Evolutionary conservation across 2,888 invertebrate genomes (phyloP), one percentile per base, ranked within the genome.

Genomic region (Drosophila anomalata): DNA sequence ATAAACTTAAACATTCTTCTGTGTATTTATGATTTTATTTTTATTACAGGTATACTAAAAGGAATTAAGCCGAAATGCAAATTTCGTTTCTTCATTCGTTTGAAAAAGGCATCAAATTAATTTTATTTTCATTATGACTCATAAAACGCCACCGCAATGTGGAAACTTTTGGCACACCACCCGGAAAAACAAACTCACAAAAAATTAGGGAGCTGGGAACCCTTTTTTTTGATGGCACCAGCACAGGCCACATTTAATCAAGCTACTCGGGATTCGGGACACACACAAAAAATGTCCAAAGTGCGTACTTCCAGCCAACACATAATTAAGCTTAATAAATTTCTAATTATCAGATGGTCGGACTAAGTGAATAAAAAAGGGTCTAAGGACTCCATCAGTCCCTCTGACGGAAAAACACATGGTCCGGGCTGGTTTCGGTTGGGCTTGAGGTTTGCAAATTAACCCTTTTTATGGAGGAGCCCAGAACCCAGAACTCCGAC

Each of bases 281-380:
- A 24, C 59, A 58, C 33, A 58, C 44, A 42, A 58, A 61, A 78
- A 76, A 68, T 75, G 87, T 74, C 76, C 81, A 60, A 69, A 87
- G 82, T 82, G 88, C 75, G 88, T 88, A 79, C 87, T 88, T 84
- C 65, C 63, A 72, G 76, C 60, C 75, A 86, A 86, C 90, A 89
- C 88, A 84, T 89, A 88, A 88, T 88, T 81, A 88, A 77, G 77
- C 87, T 76, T 89, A 86, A 89, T 88, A 89, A 89, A 89, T 84
- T 81, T 77, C 73, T 77, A 81, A 88, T 89, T 89, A 89, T 89
- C 81, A 81, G 84, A 88, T 89, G 79, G 82, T 63, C 76, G 65
- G 66, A 61, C 69, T 88, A 87, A 82, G 81, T 82, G 89, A 82
- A 82, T 80, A 88, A 76, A 87, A 88, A 87, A 79, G 72, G 79